Evolutionary conservation across 2,888 invertebrate species (phyloP), one percentile per base, ranked within the genome.

Genomic region (Pseudanteris insignis): DNA sequence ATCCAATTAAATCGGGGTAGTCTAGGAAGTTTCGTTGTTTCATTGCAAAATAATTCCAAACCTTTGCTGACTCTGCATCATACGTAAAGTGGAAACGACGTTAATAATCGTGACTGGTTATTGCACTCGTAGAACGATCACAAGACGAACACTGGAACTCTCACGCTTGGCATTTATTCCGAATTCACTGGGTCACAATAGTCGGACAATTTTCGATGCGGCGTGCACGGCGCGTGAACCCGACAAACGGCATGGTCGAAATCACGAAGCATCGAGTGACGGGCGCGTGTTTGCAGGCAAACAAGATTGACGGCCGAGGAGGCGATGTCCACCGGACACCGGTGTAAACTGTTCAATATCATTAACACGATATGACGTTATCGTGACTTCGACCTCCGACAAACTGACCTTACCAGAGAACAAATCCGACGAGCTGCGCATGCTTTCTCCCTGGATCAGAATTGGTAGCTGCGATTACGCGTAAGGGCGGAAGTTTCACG

Each of bases 351-450:
- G 55, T 29, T 46, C 41, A 51, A 59, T 59, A 38, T 33, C 55
- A 36, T 63, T 65, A 64, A 63, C 67, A 24, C 40, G 54, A 47
- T 66, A 65, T 54, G 70, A 75, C 71, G 72, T 75, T 73, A 67
- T 66, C 75, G 72, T 72, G 69, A 70, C 74, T 75, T 72, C 74
- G 70, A 74, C 73, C 75, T 74, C 74, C 78, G 79, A 77, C 77
- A 72, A 72, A 78, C 79, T 79, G 78, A 75, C 75, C 74, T 74
- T 72, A 67, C 68, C 66, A 65, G 67, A 68, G 57, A 70, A 64
- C 65, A 65, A 68, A 51, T 53, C 33, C 41, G 43, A 32, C 26
- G 58, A 67, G 68, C 57, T 76, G 76, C 77, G 78, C 78, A 75
- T 70, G 77, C 76, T 24, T 43, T 33, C 44, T 18, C 44, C 48